Base-by-base conservation (phyloP, 2,888 invertebrate species). In the Melinopterus prodromus region DNA sequence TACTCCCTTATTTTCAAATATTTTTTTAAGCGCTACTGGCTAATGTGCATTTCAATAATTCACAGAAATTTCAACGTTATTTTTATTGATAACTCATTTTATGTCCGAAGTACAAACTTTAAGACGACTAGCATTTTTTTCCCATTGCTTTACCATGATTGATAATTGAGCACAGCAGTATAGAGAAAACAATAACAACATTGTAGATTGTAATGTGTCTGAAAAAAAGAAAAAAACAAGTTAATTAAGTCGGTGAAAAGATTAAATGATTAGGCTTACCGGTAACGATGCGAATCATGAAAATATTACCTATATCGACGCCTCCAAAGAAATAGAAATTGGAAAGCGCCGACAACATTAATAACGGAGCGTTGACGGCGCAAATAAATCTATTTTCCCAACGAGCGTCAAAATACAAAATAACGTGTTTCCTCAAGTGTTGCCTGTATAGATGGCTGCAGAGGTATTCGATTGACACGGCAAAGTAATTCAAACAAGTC, bases 321-420 rank as follows among this genome's bases (percentile, higher is more conserved):
- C 95, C 95, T 81, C 93, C 95, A 89, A 97, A 95, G 87, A 98
- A 96, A 89, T 95, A 97, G 86, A 97, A 96, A 90, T 96, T 97
- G 0, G 97, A 96, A 86, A 97, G 91, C 0, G 95, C 95, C 12
- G 97, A 96, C 82, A 96, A 89, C 36, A 94, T 93, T 83, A 97
- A 92, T 76, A 97, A 89, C 35, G 96, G 96, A 36, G 94, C 92
- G 81, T 94, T 93, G 80, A 95, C 85, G 7, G 94, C 83, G 78
- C 94, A 96, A 86, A 93, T 91, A 80, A 96, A 90, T 82, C 96
- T 91, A 82, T 93, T 90, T 83, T 91, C 86, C 84, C 90, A 91
- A 79, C 78, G 78, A 35, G 83, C 70, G 78, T 87, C 88, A 16
- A 90, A 83, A 81, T 86, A 85, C 78, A 84, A 88, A 5, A 84